phyloP scores from a whole-genome alignment of 2,797 vertebrate genomes.

The Champsocephalus esox region DNA sequence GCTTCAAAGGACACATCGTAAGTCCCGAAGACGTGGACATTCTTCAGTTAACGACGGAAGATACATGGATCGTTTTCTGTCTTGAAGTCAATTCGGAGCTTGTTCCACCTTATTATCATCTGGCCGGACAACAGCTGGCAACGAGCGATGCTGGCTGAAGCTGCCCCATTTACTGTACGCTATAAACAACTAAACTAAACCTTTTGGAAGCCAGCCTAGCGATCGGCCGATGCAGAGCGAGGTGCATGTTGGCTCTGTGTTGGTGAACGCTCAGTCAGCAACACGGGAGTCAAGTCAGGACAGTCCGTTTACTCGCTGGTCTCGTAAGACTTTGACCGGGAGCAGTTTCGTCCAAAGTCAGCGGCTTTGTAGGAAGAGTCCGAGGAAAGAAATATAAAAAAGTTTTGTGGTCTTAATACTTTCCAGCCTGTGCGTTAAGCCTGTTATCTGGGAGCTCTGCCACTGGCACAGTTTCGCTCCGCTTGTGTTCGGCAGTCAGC shows the following conservation, averaged over 20 bases:
- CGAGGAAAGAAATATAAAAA: neutral
- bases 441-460: constrained; percentile 67
- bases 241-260: neutral
- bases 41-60: no score
- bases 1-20: no score
- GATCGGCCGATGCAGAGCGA: no score
- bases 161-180: no score
- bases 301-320: neutral
- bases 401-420: constrained; percentile 52
- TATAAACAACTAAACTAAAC: no score
- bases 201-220: no score
- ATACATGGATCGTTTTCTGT: no score
- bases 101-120: no score
- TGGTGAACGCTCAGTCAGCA: neutral
- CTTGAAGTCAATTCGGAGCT: no score
- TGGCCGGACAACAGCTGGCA: no score
- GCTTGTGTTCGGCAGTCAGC: constrained; percentile 43
- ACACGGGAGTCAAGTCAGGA: neutral
- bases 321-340: constrained; percentile 30
- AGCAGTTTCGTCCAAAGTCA: constrained; percentile 35
- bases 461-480: constrained; percentile 45
- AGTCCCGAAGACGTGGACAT: no score
- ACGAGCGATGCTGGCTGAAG: no score
- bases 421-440: constrained; percentile 52
- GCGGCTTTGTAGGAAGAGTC: constrained; percentile 41